Conservation (phyloP, 2,113 vertebrate genomes). For the Seriola rivoliana region DNA sequence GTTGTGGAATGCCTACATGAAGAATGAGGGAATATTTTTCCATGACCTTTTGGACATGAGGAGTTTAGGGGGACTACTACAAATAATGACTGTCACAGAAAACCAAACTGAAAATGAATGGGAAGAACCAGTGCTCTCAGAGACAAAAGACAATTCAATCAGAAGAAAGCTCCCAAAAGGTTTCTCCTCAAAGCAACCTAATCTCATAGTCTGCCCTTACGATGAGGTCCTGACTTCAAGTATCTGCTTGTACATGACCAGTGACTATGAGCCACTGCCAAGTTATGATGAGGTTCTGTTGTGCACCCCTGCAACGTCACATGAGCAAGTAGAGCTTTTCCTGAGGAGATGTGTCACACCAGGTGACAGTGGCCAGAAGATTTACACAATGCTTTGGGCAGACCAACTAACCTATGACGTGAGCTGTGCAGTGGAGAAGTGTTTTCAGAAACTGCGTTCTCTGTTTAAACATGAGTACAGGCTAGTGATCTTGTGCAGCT, state of each 20-base stretch:
- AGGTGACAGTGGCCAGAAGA: constrained; percentile 68
- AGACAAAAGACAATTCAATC: constrained; percentile 18
- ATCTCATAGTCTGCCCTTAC: constrained; percentile 86
- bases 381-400: constrained; percentile 88
- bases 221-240: constrained; percentile 85
- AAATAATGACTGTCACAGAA: constrained; percentile 74
- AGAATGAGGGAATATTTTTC: constrained; percentile 78
- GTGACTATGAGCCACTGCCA: constrained; percentile 82
- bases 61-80: constrained; percentile 83
- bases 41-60: constrained; percentile 83
- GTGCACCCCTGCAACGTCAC: constrained; percentile 84
- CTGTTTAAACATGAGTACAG: constrained; percentile 74
- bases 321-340: constrained; percentile 90
- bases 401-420: constrained; percentile 90
- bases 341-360: constrained; percentile 86
- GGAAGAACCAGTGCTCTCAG: constrained; percentile 25
- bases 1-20: constrained; percentile 85
- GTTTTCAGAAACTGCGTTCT: constrained; percentile 81
- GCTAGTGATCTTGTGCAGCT: constrained; percentile 87
- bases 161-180: constrained; percentile 82
- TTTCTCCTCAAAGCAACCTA: constrained; percentile 83
- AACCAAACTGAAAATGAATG: background rate
- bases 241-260: constrained; percentile 89
- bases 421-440: constrained; percentile 83
- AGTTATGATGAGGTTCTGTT: constrained; percentile 89